Evolutionary conservation across 1,140 invertebrate species (phyloP).

Genomic region (Diploscapter pachys): DNA sequence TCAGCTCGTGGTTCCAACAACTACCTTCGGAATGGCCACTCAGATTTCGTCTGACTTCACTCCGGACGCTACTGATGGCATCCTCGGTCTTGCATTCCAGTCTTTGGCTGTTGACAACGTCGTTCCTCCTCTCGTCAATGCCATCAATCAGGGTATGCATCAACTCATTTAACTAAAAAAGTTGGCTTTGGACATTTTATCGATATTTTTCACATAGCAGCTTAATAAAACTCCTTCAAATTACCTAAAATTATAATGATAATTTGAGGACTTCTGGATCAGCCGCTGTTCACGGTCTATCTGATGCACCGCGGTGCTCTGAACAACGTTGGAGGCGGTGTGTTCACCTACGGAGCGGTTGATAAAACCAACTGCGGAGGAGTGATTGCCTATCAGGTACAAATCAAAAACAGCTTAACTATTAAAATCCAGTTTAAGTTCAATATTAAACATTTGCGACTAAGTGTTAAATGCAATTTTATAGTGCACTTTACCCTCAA

Average conservation of each 20-base stretch:
- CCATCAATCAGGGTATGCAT: conserved; percentile 39
- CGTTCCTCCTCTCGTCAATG: conserved; percentile 47
- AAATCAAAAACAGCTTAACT: too few species aligned
- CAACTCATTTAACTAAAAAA: neutral
- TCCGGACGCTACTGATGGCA: conserved; percentile 45
- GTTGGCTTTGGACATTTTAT: neutral
- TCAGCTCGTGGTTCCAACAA: conserved; percentile 41
- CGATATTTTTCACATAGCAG: neutral
- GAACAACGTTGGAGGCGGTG: conserved; percentile 39
- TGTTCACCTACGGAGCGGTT: conserved; percentile 48
- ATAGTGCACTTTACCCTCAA: too few species aligned
- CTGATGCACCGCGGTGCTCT: conserved; percentile 35
- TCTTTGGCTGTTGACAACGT: conserved; percentile 46
- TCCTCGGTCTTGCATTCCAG: conserved; percentile 43
- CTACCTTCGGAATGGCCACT: conserved; percentile 49
- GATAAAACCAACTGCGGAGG: conserved; percentile 43
- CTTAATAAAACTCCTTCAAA: neutral
- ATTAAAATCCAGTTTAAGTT: too few species aligned
- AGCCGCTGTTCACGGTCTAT: conserved; percentile 49
- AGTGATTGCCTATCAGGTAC: conserved; percentile 38
- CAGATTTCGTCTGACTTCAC: conserved; percentile 28
- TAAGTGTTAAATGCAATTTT: too few species aligned
- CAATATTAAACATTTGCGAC: too few species aligned
- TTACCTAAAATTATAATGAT: conserved; percentile 1
- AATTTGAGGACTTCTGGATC: conserved; percentile 36